phyloP scores from a whole-genome alignment of 2,888 invertebrate species.

The Hyposoter didymator region DNA sequence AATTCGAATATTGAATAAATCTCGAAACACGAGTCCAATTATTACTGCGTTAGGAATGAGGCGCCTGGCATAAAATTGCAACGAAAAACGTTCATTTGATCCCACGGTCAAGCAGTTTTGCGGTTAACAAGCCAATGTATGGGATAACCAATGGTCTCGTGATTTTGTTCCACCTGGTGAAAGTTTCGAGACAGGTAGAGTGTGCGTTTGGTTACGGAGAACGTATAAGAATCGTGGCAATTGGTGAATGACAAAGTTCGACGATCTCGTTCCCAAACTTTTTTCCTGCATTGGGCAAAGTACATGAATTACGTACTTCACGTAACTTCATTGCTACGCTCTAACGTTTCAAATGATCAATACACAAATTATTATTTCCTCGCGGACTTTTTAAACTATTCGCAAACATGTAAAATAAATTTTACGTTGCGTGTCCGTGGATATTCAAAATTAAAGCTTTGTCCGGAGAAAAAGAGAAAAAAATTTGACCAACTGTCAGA shows the following conservation, averaged over 20 bases:
- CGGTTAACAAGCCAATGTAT: constrained; percentile 56
- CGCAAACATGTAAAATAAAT: too few relatives aligned
- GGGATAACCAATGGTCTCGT: constrained; percentile 34
- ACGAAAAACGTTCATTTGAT: constrained; percentile 50
- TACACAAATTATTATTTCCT: background rate
- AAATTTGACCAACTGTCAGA: background rate
- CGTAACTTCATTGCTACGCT: background rate
- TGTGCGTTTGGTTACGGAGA: constrained; percentile 28
- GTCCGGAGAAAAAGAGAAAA: background rate
- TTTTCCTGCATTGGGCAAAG: background rate
- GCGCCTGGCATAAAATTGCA: background rate
- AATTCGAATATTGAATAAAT: background rate
- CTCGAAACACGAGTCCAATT: background rate
- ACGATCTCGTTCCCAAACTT: constrained; percentile 36
- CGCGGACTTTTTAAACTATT: background rate
- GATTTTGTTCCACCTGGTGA: constrained; percentile 55
- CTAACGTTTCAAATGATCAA: background rate
- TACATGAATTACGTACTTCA: background rate
- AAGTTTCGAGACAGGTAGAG: constrained; percentile 49
- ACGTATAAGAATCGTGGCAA: constrained; percentile 29
- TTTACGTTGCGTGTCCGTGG: too few relatives aligned
- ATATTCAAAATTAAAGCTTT: background rate
- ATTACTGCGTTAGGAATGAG: too few relatives aligned
- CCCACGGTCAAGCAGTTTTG: constrained; percentile 64
- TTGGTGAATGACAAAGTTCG: constrained; percentile 53